Evolutionary conservation across 2,888 invertebrate species (phyloP).

Genomic region (Phortica okadai): DNA sequence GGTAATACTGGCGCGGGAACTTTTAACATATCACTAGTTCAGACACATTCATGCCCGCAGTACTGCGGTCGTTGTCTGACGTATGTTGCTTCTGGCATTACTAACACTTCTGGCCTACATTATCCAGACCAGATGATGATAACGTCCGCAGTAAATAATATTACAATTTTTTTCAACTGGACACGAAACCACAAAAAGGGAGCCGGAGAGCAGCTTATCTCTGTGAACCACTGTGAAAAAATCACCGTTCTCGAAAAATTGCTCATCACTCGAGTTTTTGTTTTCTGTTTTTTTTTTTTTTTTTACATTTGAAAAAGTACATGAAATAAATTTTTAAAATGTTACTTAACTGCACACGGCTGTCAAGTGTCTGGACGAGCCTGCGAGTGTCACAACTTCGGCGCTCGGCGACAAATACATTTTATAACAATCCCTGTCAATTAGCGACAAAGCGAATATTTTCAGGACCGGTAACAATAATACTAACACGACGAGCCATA

Average conservation of each 20-base stretch:
- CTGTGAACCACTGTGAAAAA: background rate
- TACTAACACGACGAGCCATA: conserved; percentile 11
- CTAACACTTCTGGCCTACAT: too few species aligned
- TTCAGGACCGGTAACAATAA: conserved; percentile 27
- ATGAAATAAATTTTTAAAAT: conserved; percentile 44
- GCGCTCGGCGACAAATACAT: conserved; percentile 27
- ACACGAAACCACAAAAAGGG: background rate
- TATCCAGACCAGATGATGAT: too few species aligned
- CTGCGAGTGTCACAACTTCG: conserved; percentile 52
- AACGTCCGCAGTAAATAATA: too few species aligned
- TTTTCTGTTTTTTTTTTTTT: background rate
- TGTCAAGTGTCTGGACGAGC: conserved; percentile 51
- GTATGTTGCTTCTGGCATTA: too few species aligned
- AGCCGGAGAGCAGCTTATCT: background rate
- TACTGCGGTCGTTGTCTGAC: too few species aligned
- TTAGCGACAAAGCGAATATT: conserved; percentile 34
- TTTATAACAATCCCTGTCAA: conserved; percentile 32
- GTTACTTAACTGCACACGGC: conserved; percentile 56
- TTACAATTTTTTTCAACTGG: too few species aligned
- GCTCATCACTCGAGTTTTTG: too few species aligned
- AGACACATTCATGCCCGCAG: too few species aligned
- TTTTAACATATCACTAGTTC: too few species aligned
- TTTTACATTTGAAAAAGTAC: conserved; percentile 12
- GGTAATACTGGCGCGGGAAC: too few species aligned
- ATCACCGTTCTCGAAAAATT: too few species aligned